These are phyloP conservation scores for Rhynchopsitta pachyrhyncha DNA, from an alignment of 2,113 vertebrate species.

Conservation along the genomic window DNA sequence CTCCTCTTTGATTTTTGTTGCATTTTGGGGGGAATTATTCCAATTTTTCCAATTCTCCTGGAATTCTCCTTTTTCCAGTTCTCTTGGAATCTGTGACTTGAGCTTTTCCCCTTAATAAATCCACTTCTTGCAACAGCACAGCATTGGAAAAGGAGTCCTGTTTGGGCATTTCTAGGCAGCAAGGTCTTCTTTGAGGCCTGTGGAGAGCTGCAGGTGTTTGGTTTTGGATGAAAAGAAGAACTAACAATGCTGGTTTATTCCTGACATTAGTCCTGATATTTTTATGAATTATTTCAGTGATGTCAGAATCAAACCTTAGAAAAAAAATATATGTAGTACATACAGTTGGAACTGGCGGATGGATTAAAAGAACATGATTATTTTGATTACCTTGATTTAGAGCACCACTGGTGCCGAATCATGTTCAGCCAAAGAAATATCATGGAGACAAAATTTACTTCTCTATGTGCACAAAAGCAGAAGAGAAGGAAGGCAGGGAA, in stretches of 20 bases:
- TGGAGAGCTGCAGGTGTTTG: constrained; percentile 38
- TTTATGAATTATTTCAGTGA: constrained; percentile 32
- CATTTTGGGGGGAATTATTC: not conserved
- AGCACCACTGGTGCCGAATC: not conserved
- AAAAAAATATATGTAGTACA: not conserved
- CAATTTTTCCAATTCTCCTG: too few relatives aligned
- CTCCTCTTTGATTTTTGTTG: not conserved
- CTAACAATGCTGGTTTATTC: constrained; percentile 39
- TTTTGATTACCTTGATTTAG: constrained; percentile 57
- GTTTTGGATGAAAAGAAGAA: constrained; percentile 24
- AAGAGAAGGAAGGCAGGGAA: not conserved
- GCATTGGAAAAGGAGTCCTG: not conserved
- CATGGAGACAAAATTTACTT: constrained; percentile 43
- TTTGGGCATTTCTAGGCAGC: not conserved
- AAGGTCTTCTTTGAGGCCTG: not conserved
- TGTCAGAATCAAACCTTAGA: constrained; percentile 25
- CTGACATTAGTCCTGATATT: not conserved
- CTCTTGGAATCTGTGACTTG: not conserved
- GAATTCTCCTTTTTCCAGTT: not conserved
- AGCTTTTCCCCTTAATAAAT: not conserved
- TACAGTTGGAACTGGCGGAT: not conserved
- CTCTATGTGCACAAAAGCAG: not conserved
- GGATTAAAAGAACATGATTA: constrained; percentile 50
- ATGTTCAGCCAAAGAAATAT: constrained; percentile 63
- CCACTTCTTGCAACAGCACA: not conserved